Evolutionary conservation across 2,113 vertebrate genomes (phyloP), one percentile per base, ranked within the genome.

Genomic region (Pachycephala philippinensis): DNA sequence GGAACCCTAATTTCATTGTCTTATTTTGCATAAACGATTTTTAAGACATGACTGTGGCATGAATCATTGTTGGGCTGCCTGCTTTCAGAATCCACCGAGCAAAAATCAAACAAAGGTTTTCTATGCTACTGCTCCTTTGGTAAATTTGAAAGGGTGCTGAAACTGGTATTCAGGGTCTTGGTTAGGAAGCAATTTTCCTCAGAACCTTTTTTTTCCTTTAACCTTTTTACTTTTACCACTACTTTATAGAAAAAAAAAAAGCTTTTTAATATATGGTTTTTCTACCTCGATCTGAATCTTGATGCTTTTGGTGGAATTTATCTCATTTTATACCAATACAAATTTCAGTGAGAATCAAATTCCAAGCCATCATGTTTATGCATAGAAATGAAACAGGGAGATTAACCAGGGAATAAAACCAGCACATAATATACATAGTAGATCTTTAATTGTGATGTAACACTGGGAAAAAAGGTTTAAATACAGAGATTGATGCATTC

Each of bases 21-120:
- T 90, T 27, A 35, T 57, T 64, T 64, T 77, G 37, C 52, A 89
- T 81, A 59, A 95, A 64, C 1, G 1, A 63, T 45, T 94, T 97
- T 84, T 27, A 84, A 94, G 84, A 76, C 50, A 56, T 9, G 57
- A 75, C 28, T 88, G 52, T 91, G 84, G 42, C 75, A 84, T 37
- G 90, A 91, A 90, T 91, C 47, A 63, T 65, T 64, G 13, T 76
- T 86, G 11, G 57, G 24, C 64, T 96, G 70, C 77, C 85, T 96
- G 59, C 21, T 47, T 65, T 60, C 79, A 60, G 42, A 39, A 94
- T 84, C 50, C 69, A 82, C 30, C 20, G 15, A 64, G 52, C 7
- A 52, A 92, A 95, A 96, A 77, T 39, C 13, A 69, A 95, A 82
- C 40, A 96, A 68, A 96, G 76, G 22, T n/a, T 89, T 97, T 95